phyloP scores from a whole-genome alignment of 2,797 vertebrate species.

The Meda fulgida region DNA sequence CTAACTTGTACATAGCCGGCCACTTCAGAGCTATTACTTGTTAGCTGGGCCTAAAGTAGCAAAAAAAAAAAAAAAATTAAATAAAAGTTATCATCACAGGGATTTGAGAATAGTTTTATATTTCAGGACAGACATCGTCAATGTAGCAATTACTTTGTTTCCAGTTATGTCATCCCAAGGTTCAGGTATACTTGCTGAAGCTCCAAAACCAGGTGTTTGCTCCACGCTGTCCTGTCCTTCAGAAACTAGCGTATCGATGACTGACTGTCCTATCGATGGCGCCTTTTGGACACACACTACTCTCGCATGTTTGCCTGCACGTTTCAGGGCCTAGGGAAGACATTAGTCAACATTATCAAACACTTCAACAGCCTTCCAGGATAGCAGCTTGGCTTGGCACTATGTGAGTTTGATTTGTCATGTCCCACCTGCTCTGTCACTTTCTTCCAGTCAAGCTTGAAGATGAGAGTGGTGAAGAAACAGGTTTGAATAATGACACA shows the following conservation, averaged over 20 bases:
- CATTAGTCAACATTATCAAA: neutral
- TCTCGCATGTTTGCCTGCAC: conserved; percentile 67
- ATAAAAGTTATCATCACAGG: neutral
- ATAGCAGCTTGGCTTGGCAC: neutral
- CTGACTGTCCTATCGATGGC: conserved; percentile 49
- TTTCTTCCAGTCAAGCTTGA: conserved; percentile 86
- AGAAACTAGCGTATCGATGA: conserved; percentile 63
- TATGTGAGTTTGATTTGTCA: neutral
- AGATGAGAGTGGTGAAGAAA: conserved; percentile 81
- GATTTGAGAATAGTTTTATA: neutral
- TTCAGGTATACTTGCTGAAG: conserved; percentile 48
- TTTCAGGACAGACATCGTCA: neutral
- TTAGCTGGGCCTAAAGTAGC: conserved; percentile 56
- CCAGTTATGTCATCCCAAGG: conserved; percentile 41
- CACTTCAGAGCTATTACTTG: conserved; percentile 48
- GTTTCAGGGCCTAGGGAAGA: conserved; percentile 72
- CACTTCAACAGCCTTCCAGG: neutral
- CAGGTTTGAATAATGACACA: conserved; percentile 73
- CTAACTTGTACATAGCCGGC: conserved; percentile 65
- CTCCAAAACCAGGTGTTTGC: conserved; percentile 48
- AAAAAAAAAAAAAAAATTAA: too few species aligned
- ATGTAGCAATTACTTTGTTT: conserved; percentile 32
- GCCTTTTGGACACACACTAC: conserved; percentile 59
- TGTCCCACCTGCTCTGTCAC: conserved; percentile 82
- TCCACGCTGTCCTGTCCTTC: conserved; percentile 56